Percentiles rank a stretch among this genome's conserved stretches.
phyloP scores from a whole-genome alignment of 2,113 vertebrate genomes.

The Burhinus oedicnemus region DNA sequence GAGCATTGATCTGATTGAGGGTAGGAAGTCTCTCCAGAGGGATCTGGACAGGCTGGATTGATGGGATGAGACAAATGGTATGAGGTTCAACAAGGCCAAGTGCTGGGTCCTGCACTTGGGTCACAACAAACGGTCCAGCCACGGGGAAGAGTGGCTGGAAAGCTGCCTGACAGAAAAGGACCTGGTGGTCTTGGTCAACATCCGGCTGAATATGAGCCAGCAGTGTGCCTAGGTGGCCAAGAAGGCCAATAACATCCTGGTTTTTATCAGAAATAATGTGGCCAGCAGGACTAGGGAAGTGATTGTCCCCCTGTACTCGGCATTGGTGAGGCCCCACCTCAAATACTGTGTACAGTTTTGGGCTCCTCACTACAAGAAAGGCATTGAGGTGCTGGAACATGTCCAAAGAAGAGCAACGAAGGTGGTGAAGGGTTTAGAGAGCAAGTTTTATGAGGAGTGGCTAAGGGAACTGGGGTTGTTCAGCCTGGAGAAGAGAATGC shows the following conservation, averaged over 20 bases:
- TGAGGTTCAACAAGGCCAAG: background rate
- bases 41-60: background rate
- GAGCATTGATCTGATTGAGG: background rate
- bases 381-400: no score
- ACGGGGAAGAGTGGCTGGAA: background rate
- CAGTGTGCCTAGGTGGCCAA: background rate
- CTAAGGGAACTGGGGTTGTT: background rate
- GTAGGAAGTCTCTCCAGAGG: background rate
- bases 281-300: no score
- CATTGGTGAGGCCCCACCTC: background rate
- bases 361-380: background rate
- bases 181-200: no score
- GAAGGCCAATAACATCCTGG: background rate
- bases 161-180: background rate
- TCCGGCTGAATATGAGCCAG: background rate
- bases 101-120: background rate
- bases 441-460: background rate
- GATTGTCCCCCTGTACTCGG: no score
- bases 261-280: no score
- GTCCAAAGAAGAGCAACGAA: background rate
- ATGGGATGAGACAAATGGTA: background rate
- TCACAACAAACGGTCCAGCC: background rate
- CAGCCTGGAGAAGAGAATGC: background rate
- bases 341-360: background rate
- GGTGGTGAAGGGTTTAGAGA: background rate